Conservation (phyloP, 2,113 vertebrate species). For the Dipodomys ordii region DNA sequence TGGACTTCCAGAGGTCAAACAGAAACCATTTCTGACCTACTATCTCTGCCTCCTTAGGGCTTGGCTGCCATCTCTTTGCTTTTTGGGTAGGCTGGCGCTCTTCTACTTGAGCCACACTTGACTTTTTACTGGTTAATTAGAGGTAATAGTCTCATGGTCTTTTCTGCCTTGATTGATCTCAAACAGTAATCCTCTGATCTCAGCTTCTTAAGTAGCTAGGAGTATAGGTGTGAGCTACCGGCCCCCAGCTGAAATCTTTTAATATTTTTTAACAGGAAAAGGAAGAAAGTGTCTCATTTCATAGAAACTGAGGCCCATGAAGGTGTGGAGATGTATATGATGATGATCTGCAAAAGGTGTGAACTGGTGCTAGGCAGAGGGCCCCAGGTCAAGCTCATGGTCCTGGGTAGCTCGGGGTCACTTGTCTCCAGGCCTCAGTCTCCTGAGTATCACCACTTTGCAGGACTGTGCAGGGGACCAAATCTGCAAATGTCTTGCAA, state of each 20-base stretch:
- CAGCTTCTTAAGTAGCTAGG: no score
- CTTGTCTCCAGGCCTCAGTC: neutral
- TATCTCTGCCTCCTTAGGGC: neutral
- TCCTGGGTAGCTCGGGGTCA: neutral
- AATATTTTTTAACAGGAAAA: neutral
- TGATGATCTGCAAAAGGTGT: neutral
- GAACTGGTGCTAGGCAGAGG: neutral
- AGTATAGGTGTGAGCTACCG: no score
- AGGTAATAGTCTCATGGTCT: no score
- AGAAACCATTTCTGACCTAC: neutral
- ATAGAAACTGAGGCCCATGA: neutral
- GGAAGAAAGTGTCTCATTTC: conserved; percentile 21
- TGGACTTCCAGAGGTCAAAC: neutral
- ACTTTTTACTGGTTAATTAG: no score
- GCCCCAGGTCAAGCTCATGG: neutral
- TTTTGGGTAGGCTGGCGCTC: no score
- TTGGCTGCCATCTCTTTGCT: no score
- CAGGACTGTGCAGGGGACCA: neutral
- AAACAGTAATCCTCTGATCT: no score
- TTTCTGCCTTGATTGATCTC: no score
- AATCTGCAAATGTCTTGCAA: neutral
- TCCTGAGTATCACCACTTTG: neutral
- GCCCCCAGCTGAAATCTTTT: no score
- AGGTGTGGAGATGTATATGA: neutral
- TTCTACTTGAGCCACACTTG: no score